Conservation (phyloP, 2,113 vertebrate species). For the Parotia lawesii region DNA sequence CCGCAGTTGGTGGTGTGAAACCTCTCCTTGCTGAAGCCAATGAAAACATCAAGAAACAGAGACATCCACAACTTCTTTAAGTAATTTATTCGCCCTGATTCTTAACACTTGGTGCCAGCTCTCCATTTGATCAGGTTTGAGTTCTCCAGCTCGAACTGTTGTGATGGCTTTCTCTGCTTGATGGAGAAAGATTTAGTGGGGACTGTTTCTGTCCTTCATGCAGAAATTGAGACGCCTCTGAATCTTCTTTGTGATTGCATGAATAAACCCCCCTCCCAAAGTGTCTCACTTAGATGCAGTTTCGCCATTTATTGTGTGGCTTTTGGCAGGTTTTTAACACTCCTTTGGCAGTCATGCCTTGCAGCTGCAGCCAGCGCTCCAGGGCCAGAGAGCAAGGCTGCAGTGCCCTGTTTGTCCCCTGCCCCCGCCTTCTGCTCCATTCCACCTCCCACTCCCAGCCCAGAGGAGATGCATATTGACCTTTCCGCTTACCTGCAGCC, state of each 20-base stretch:
- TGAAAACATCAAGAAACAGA: background rate
- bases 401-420: background rate
- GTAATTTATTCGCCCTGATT: background rate
- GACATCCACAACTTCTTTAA: background rate
- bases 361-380: rapidly evolving
- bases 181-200: background rate
- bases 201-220: background rate
- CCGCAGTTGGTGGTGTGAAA: background rate
- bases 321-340: background rate
- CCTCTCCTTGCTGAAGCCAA: background rate
- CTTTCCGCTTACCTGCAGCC: background rate
- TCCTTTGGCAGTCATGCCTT: background rate
- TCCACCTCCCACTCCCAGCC: background rate
- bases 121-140: background rate
- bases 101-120: background rate
- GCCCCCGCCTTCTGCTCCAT: background rate
- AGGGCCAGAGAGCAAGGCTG: background rate
- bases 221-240: background rate
- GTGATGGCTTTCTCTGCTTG: background rate
- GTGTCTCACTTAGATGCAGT: background rate
- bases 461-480: background rate
- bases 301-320: background rate
- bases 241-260: background rate
- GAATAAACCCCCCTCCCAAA: background rate
- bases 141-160: background rate